Base-by-base conservation (phyloP, 1,140 invertebrate genomes). In the Ips nitidus region DNA sequence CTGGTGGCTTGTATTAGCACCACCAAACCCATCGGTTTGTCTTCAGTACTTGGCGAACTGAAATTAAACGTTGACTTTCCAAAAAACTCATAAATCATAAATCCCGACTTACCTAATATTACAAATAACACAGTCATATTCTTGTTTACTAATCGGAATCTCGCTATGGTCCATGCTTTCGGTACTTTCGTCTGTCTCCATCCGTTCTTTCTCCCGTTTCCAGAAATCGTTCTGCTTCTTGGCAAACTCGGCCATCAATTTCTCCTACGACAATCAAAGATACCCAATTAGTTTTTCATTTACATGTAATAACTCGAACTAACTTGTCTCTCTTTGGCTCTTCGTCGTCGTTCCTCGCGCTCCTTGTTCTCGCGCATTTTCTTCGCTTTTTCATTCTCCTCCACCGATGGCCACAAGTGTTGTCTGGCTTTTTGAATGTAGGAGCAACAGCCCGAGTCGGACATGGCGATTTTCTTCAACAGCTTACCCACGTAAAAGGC, bases 41-140 rank as follows among this genome's bases (percentile, higher is more conserved):
- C 87, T 75, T 91, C 88, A 1, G 89, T 93, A 74, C 91, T 93
- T 4, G 92, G 87, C 52, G 93, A 90, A 59, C 91, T 93, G 56
- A 57, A 66, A 65, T 38, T 63, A 41, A 47, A 1, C 7, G 37
- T 41, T 42, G n/a, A 63, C 5, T 62, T 62, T 2, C 41, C 53
- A 55, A 65, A 22, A 22, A 3, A n/a, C 22, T 41, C 52, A n/a
- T 40, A 1, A 55, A 41, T 41, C 6, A 41, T 39, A n/a, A 53
- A 53, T 55, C 4, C 8, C 52, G 4, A 38, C 39, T 53, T 58
- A 71, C 70, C 65, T 71, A 42, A 67, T 67, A 82, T 92, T 94
- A 81, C 96, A 98, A 76, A 98, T 98, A 57, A 96, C 94, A 84
- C 97, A 98, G 80, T 97, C 93, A 80, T 96, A 98, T 80, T 94